Conservation (phyloP, 2,888 invertebrate species). For the Sphinx pinastri region DNA sequence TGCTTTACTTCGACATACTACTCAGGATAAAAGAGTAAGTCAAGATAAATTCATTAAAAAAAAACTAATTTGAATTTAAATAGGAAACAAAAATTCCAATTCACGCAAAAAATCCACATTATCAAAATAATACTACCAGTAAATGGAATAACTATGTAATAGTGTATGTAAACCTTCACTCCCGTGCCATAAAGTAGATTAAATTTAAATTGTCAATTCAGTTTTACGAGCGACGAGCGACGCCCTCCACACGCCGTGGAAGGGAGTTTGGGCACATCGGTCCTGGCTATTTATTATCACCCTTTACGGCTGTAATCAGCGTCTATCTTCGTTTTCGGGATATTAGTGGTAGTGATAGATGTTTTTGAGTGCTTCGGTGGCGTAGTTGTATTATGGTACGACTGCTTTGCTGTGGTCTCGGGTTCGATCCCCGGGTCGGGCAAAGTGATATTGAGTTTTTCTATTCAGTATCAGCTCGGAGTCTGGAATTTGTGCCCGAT, state of each 20-base stretch:
- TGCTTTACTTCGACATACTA: no score
- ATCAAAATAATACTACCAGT: conserved; percentile 50
- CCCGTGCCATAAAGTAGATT: conserved; percentile 72
- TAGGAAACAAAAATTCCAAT: background rate
- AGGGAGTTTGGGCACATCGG: conserved; percentile 9
- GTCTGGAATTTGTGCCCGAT: no score
- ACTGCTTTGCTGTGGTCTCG: no score
- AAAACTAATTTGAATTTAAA: no score
- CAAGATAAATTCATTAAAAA: no score
- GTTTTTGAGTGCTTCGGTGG: background rate
- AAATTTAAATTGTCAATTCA: conserved; percentile 80
- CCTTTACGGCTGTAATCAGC: conserved; percentile 19
- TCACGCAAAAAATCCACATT: conserved; percentile 38
- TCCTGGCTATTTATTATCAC: conserved; percentile 19
- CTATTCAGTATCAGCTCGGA: no score
- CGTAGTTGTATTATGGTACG: background rate
- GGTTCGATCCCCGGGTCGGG: no score
- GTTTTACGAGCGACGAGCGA: conserved; percentile 64
- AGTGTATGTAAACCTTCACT: conserved; percentile 63
- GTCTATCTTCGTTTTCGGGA: conserved; percentile 1
- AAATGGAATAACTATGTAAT: conserved; percentile 57
- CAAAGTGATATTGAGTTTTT: no score
- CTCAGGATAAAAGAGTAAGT: no score
- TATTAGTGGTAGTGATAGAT: background rate
- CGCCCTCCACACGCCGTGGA: conserved; percentile 8